A percentile compares a stretch with the other conserved stretches of the same genome.
These are phyloP conservation scores for Ivindomyrus marchei DNA, from an alignment of 2,113 vertebrate genomes.

Conservation along the genomic window DNA sequence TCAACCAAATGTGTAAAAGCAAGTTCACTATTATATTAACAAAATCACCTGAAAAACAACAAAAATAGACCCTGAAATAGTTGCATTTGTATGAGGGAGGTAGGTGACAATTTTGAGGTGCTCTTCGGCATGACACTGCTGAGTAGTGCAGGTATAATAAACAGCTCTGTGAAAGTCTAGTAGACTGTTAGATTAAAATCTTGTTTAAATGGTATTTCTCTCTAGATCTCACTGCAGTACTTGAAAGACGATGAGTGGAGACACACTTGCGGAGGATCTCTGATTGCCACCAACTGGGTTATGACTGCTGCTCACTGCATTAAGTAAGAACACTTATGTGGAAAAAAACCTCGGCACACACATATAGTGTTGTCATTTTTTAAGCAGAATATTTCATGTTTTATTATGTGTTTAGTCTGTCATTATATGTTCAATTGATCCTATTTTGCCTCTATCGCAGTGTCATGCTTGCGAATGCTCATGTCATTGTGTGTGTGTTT, in stretches of 20 bases:
- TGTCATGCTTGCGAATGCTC: neutral
- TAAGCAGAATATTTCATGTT: neutral
- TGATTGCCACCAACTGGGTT: conserved; percentile 70
- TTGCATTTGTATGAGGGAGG: neutral
- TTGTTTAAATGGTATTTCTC: neutral
- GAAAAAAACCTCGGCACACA: neutral
- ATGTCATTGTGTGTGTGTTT: neutral
- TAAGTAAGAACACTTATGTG: conserved; percentile 46
- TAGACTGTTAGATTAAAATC: neutral
- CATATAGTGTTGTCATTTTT: neutral
- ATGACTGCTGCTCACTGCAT: conserved; percentile 74
- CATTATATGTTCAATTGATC: neutral
- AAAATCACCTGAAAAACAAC: neutral
- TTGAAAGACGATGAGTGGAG: conserved; percentile 51
- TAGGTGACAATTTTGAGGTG: neutral
- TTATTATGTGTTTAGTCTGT: neutral
- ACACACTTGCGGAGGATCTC: conserved; percentile 68
- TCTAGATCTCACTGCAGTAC: conserved; percentile 67
- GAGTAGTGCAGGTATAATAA: neutral
- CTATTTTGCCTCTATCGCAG: neutral
- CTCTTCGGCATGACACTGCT: neutral
- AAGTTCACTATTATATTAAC: neutral
- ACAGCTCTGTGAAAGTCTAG: neutral
- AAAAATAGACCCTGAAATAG: neutral
- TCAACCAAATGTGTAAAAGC: neutral